A percentile compares a stretch with the other conserved stretches of the same genome.
These are phyloP conservation scores for Gastrophysa polygoni DNA, from an alignment of 2,888 invertebrate genomes.

Conservation along the genomic window DNA sequence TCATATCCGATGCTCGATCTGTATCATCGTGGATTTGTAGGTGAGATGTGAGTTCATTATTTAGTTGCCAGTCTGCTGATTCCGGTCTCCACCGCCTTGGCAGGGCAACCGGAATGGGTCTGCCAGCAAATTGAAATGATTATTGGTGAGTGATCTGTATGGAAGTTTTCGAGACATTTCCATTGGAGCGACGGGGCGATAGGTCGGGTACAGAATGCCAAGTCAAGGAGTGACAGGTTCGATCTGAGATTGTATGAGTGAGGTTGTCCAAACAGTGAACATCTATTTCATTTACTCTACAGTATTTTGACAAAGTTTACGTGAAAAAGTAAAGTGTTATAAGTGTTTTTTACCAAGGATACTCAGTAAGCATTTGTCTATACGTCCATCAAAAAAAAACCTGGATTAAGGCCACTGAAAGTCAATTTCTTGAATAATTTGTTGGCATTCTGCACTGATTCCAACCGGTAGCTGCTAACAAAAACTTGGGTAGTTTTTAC, in stretches of 20 bases:
- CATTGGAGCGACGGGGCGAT: neutral
- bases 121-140: neutral
- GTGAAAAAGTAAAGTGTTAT: too few relatives aligned
- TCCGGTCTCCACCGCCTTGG: neutral
- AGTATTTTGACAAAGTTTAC: neutral
- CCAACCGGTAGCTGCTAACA: neutral
- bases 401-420: constrained; percentile 1
- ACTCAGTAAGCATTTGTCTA: too few relatives aligned
- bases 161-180: neutral
- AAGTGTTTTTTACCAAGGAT: too few relatives aligned
- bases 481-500: constrained; percentile 9
- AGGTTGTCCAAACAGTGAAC: constrained; percentile 2
- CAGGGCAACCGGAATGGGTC: neutral
- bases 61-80: neutral
- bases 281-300: neutral
- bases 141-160: constrained; percentile 12
- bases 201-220: constrained; percentile 5
- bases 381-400: neutral
- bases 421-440: neutral
- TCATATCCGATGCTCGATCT: neutral
- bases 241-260: constrained; percentile 16
- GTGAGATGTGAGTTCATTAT: neutral
- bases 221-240: constrained; percentile 7
- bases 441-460: neutral
- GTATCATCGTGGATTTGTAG: neutral